These are phyloP conservation scores for Oreochromis tanganicae DNA, from an alignment of 2,113 vertebrate genomes.

Conservation along the genomic window DNA sequence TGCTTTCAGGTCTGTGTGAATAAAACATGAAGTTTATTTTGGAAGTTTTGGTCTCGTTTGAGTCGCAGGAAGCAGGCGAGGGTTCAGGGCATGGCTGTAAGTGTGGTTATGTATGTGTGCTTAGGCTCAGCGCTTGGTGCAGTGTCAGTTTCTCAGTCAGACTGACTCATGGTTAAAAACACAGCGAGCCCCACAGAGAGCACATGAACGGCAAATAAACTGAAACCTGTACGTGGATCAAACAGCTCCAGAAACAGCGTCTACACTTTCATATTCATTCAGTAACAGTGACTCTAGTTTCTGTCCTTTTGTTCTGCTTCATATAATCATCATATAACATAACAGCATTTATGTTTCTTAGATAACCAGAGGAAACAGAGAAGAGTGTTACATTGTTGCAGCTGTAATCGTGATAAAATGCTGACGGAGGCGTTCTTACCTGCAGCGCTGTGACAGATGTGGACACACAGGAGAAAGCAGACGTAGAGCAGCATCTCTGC, in stretches of 20 bases:
- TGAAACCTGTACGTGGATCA: background rate
- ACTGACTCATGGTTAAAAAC: background rate
- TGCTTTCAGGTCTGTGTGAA: background rate
- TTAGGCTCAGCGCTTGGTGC: background rate
- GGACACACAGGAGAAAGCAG: background rate
- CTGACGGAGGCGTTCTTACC: background rate
- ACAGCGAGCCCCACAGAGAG: background rate
- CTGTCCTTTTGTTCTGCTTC: background rate
- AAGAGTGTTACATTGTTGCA: background rate
- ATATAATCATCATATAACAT: background rate
- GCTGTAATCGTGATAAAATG: background rate
- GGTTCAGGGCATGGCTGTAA: fast-evolving
- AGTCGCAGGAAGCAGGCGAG: background rate
- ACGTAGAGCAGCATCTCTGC: background rate
- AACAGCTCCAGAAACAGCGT: background rate
- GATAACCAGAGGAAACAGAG: background rate
- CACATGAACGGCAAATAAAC: background rate
- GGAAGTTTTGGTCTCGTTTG: background rate
- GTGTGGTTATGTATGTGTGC: background rate
- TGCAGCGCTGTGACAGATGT: background rate
- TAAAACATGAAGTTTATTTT: background rate
- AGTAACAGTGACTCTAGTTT: background rate
- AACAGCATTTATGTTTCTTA: background rate
- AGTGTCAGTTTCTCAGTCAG: background rate
- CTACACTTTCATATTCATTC: fast-evolving